Percentiles rank a stretch among this genome's conserved stretches.
Conservation (phyloP, 2,888 invertebrate species). For the Rutpela maculata region DNA sequence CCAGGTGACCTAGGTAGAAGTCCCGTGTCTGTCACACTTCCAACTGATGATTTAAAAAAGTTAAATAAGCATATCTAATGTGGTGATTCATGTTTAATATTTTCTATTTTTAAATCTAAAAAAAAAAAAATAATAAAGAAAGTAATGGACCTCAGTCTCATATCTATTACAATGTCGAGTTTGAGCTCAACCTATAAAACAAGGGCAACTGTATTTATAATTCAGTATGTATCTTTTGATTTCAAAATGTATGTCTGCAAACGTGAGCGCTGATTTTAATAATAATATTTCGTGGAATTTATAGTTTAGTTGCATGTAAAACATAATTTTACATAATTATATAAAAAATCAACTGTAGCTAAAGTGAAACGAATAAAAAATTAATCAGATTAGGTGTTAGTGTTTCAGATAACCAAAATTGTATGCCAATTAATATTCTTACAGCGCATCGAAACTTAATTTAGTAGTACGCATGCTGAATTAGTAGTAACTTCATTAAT, state of each 20-base stretch:
- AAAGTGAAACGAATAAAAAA: background rate
- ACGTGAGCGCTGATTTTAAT: background rate
- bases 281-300: background rate
- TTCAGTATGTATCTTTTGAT: constrained; percentile 30
- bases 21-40: too few relatives aligned
- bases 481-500: constrained; percentile 7
- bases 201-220: constrained; percentile 41
- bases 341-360: background rate
- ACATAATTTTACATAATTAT: background rate
- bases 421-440: background rate
- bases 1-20: too few relatives aligned
- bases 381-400: background rate
- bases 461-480: background rate
- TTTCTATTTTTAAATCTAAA: too few relatives aligned
- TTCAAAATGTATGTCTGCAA: constrained; percentile 1
- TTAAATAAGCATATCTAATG: too few relatives aligned
- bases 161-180: background rate
- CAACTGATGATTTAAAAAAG: too few relatives aligned
- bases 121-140: background rate
- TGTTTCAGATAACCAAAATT: background rate
- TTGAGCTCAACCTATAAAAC: constrained; percentile 7
- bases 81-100: too few relatives aligned
- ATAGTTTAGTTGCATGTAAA: background rate
- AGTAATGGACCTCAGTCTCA: background rate
- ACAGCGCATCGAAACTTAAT: background rate